Percentiles rank a stretch among this genome's conserved stretches.
Evolutionary conservation across 1,140 invertebrate genomes (phyloP).

Genomic region (Nephotettix cincticeps): DNA sequence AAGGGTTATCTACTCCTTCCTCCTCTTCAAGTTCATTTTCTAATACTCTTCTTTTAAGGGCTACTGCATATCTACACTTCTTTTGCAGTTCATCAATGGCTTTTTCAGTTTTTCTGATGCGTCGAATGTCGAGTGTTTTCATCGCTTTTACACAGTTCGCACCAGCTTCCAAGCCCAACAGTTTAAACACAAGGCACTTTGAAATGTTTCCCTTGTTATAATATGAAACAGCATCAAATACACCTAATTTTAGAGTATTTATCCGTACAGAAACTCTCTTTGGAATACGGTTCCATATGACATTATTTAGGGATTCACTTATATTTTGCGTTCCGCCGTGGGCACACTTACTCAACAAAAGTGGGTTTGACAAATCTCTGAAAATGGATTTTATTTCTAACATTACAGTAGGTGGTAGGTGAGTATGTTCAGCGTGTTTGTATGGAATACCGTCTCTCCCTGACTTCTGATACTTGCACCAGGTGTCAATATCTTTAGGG

Average conservation of each 20-base stretch:
- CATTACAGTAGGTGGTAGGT: constrained; percentile 22
- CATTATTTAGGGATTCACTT: constrained; percentile 28
- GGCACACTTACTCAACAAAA: constrained; percentile 20
- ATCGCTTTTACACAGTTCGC: constrained; percentile 14
- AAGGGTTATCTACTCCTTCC: not conserved
- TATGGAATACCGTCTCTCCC: constrained; percentile 11
- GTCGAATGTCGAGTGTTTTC: not conserved
- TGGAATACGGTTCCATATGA: constrained; percentile 15
- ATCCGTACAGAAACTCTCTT: constrained; percentile 21
- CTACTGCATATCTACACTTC: not conserved
- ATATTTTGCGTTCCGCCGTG: constrained; percentile 24
- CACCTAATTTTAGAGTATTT: constrained; percentile 22
- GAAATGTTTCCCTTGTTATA: constrained; percentile 20
- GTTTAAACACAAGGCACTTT: constrained; percentile 16
- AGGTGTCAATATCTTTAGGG: constrained; percentile 12
- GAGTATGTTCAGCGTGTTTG: constrained; percentile 22
- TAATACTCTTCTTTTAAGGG: not conserved
- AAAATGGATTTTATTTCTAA: constrained; percentile 26
- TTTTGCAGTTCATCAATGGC: constrained; percentile 3
- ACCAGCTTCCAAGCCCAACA: not conserved
- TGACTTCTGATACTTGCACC: constrained; percentile 32
- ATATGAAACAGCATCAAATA: constrained; percentile 27
- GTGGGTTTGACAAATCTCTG: constrained; percentile 19
- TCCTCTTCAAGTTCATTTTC: not conserved
- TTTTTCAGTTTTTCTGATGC: constrained; percentile 8